Percentiles rank a stretch among this genome's conserved stretches.
Conservation (phyloP, 2,797 vertebrate genomes). For the Sylvilagus floridanus region DNA sequence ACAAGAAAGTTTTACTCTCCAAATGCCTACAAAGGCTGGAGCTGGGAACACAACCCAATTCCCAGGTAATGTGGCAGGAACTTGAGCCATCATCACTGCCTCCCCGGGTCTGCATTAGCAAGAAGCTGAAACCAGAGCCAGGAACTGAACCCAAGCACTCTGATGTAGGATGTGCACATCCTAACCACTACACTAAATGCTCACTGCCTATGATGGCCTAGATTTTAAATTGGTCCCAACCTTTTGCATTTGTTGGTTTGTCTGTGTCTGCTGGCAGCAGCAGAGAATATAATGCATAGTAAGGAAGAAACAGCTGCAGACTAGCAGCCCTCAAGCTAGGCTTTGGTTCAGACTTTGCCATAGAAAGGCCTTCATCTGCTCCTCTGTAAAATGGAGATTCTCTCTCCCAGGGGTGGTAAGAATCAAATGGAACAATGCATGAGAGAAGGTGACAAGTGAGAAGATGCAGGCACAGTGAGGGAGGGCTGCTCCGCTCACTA, state of each 20-base stretch:
- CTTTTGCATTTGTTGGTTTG: fast-evolving
- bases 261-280: background rate
- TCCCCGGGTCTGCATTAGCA: too few relatives aligned
- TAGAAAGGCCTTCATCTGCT: background rate
- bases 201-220: too few relatives aligned
- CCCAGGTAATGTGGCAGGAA: too few relatives aligned
- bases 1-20: too few relatives aligned
- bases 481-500: background rate
- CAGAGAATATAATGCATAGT: background rate
- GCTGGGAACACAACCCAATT: too few relatives aligned
- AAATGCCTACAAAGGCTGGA: too few relatives aligned
- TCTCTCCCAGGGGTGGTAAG: background rate
- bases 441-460: background rate
- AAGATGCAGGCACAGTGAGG: background rate
- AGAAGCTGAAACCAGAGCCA: too few relatives aligned
- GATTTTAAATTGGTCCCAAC: background rate
- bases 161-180: too few relatives aligned
- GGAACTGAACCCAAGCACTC: too few relatives aligned
- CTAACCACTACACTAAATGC: too few relatives aligned
- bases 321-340: background rate
- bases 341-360: background rate
- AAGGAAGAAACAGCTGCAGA: background rate
- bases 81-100: too few relatives aligned
- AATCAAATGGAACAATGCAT: background rate
- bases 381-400: background rate